phyloP scores from a whole-genome alignment of 1,140 invertebrate genomes.

The Drosophila ohnishii region DNA sequence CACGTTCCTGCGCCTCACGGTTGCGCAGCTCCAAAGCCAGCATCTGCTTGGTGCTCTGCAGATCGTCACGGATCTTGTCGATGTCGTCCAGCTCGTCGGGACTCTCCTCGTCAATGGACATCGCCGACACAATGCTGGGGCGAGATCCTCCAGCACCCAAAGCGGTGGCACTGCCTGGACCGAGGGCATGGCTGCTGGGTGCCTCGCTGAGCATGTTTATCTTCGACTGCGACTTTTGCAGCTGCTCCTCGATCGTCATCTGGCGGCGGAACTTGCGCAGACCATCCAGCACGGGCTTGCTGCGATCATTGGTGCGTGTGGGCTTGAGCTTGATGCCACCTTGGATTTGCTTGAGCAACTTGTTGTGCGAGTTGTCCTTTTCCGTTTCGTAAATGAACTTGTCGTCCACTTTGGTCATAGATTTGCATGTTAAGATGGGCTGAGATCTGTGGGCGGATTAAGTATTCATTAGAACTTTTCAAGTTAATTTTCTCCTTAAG shows the following conservation, averaged over 20 bases:
- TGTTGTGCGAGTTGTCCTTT: slow-evolving; percentile 91
- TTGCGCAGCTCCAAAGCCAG: slow-evolving; percentile 93
- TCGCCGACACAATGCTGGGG: slow-evolving; percentile 67
- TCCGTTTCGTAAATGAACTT: slow-evolving; percentile 96
- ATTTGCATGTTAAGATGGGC: slow-evolving; percentile 85
- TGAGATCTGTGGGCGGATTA: slow-evolving; percentile 83
- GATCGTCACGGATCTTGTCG: slow-evolving; percentile 94
- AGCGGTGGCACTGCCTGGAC: slow-evolving; percentile 44
- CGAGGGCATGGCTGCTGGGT: slow-evolving; percentile 83
- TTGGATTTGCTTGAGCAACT: slow-evolving; percentile 92
- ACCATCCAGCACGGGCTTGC: slow-evolving; percentile 92
- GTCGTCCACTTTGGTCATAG: slow-evolving; percentile 87
- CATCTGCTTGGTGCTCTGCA: slow-evolving; percentile 95
- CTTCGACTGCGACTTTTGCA: slow-evolving; percentile 90
- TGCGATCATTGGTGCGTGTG: slow-evolving; percentile 92
- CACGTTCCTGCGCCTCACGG: slow-evolving; percentile 92
- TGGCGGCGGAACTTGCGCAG: slow-evolving; percentile 93
- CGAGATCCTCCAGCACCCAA: slow-evolving; percentile 84
- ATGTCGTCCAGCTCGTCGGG: slow-evolving; percentile 94
- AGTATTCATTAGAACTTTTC: background rate
- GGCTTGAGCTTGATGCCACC: slow-evolving; percentile 90
- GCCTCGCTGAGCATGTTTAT: slow-evolving; percentile 83
- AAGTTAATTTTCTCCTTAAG: background rate
- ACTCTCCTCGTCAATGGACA: slow-evolving; percentile 84
- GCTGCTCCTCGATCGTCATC: slow-evolving; percentile 94